Evolutionary conservation across 2,113 vertebrate species (phyloP).

Genomic region (Barbus barbus): DNA sequence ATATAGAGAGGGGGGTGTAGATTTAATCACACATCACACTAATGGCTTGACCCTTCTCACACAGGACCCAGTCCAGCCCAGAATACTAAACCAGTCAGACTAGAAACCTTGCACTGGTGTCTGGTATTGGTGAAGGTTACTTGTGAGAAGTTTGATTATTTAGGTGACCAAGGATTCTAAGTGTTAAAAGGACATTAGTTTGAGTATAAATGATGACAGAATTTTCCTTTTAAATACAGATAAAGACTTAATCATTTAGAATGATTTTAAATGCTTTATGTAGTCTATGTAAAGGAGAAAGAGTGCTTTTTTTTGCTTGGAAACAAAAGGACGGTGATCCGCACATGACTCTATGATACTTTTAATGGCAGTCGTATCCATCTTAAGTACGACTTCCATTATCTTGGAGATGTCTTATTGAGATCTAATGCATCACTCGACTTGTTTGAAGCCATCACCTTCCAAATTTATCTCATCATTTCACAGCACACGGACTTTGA

Average conservation of each 20-base stretch:
- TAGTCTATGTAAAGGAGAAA: not conserved
- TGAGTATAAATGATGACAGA: not conserved
- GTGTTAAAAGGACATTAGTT: not conserved
- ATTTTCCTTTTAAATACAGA: not conserved
- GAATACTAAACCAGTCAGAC: constrained; percentile 6
- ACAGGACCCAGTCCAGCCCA: not conserved
- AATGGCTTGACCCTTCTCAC: constrained; percentile 27
- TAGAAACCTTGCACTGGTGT: not conserved
- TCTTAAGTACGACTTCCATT: not conserved
- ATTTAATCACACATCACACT: not conserved
- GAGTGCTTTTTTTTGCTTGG: constrained; percentile 15
- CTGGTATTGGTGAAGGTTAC: not conserved
- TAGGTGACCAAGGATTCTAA: not conserved
- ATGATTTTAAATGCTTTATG: not conserved
- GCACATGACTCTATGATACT: not conserved
- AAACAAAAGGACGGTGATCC: constrained; percentile 3
- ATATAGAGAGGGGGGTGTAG: not conserved
- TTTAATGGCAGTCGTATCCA: not conserved
- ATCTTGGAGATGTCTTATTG: not conserved
- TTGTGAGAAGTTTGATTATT: not conserved
- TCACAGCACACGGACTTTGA: constrained; percentile 5
- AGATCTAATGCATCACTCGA: not conserved
- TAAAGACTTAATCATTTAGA: not conserved
- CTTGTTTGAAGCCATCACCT: constrained; percentile 2
- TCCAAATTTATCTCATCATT: constrained; percentile 27